phyloP scores from a whole-genome alignment of 2,113 vertebrate species.

The Australoheros scitulus region DNA sequence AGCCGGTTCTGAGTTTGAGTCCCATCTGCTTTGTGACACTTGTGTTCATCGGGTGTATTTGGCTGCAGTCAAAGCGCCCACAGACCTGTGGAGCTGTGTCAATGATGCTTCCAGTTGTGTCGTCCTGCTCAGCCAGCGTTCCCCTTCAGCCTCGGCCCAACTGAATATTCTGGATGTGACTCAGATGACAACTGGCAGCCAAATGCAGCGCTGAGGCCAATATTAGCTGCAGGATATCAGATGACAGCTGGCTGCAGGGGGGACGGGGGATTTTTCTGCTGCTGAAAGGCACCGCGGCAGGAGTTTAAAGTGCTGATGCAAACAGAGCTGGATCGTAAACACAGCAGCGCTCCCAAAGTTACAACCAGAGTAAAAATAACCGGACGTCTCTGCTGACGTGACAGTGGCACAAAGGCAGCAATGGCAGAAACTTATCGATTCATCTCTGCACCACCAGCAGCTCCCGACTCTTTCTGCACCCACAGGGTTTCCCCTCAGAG shows the following conservation, averaged over 20 bases:
- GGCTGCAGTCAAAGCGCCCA: background rate
- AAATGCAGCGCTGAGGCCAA: slow-evolving; percentile 36
- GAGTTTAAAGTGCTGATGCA: slow-evolving; percentile 13
- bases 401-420: background rate
- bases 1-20: too few species aligned
- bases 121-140: background rate
- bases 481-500: too few species aligned
- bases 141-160: background rate
- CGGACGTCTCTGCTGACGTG: background rate
- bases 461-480: too few species aligned
- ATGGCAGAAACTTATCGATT: background rate
- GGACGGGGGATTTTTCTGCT: background rate
- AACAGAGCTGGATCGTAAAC: background rate
- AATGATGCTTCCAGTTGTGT: background rate
- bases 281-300: background rate
- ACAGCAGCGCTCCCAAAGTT: background rate
- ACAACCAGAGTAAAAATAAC: background rate
- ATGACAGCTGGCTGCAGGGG: slow-evolving; percentile 1
- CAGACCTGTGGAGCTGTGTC: background rate
- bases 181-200: slow-evolving; percentile 53
- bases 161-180: slow-evolving; percentile 44
- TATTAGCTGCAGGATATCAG: slow-evolving; percentile 52
- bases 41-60: background rate
- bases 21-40: too few species aligned
- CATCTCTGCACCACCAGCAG: background rate